These are phyloP conservation scores for Montipora sp. DNA, from an alignment of 64 coral and sea anemone species.

Conservation along the genomic window DNA sequence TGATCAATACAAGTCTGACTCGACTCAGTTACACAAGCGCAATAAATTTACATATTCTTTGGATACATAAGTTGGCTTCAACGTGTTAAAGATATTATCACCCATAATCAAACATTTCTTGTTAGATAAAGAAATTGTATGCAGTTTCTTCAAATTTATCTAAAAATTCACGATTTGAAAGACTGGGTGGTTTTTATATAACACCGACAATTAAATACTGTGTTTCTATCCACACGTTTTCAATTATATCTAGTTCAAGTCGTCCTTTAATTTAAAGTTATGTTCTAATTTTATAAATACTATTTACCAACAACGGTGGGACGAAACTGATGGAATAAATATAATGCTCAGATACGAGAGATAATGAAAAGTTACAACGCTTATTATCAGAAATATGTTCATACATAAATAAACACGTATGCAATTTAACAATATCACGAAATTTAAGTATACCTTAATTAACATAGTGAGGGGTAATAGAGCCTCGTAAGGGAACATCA, in stretches of 20 bases:
- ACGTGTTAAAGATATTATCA: conserved; percentile 33
- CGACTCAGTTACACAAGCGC: background rate
- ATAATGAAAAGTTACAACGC: too few relatives aligned
- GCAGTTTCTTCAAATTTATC: conserved; percentile 31
- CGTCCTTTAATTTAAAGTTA: background rate
- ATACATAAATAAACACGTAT: too few relatives aligned
- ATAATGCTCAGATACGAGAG: too few relatives aligned
- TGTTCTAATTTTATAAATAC: background rate
- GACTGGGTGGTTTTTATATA: conserved; percentile 41
- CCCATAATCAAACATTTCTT: conserved; percentile 42
- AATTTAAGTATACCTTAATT: too few relatives aligned
- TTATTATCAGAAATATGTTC: too few relatives aligned
- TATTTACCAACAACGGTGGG: too few relatives aligned
- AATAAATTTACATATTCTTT: conserved; percentile 32
- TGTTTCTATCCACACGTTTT: conserved; percentile 60
- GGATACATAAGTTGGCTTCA: conserved; percentile 15
- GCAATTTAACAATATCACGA: too few relatives aligned
- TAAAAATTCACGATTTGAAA: conserved; percentile 46
- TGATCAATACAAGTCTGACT: conserved; percentile 55
- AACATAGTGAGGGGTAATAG: too few relatives aligned
- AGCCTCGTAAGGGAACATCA: too few relatives aligned
- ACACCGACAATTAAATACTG: conserved; percentile 33
- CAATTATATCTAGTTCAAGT: background rate
- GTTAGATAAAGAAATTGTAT: conserved; percentile 10
- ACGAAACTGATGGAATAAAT: too few relatives aligned